Base-by-base conservation (phyloP, 2,797 vertebrate species). In the Phataginus tricuspis region DNA sequence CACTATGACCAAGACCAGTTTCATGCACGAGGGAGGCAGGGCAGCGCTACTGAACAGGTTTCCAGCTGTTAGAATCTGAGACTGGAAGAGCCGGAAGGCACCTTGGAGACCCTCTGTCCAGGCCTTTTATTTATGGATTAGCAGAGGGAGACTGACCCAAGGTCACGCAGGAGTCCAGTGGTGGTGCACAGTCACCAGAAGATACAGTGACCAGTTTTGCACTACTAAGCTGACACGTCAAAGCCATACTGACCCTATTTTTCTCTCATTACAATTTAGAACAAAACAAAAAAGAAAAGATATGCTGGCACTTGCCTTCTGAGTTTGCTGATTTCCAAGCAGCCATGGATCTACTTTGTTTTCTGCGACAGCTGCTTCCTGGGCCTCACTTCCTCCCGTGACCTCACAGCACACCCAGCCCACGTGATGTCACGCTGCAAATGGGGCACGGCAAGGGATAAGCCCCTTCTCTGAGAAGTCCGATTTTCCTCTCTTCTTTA, bases 291-390 rank as follows among this genome's bases (percentile, higher is more conserved):
- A 39, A 72, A 71, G 57, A 45, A 42, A 69, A 57, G 42, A 75
- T 15, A 29, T 25, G 51, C 12, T 39, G 23, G 45, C 49, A 13
- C 57, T 72, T 71, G 68, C 59, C 42, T 97, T 94, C 63, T 63
- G 74, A 84, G 72, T 74, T 31, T 90, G 59, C 11, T 96, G 27
- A 74, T 85, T 90, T 93, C 66, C 14, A 94, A 74, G 19, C 53
- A 82, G 87, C 61, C 45, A 37, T 2, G 4, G 25, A 34, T 72
- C 18, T 51, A 27, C 19, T 31, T 85, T 51, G 21, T 80, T 37
- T 91, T 57, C 51, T 90, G 29, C 31, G 31, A 39, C 21, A 68
- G 77, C 31, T 77, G 45, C 82, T 86, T 71, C 78, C 68, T 79
- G 31, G 29, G 8, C 53, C 71, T 68, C 27, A 42, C 69, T 64